A percentile compares a stretch with the other conserved stretches of the same genome.
Evolutionary conservation across 2,888 invertebrate species (phyloP).

Genomic region (Lochmaea crataegi): DNA sequence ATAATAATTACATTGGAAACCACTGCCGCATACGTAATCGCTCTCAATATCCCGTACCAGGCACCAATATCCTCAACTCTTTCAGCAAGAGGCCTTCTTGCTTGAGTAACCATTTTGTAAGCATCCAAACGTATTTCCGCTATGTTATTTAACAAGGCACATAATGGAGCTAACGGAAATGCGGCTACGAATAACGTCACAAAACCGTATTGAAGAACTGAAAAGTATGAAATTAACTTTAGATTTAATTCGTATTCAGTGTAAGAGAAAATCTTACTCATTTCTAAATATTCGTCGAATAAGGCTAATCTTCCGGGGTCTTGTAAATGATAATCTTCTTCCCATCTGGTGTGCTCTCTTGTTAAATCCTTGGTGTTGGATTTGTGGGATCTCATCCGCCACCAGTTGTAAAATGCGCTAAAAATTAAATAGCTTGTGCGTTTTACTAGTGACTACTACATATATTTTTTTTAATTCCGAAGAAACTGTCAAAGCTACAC

Average conservation of each 20-base stretch:
- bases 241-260: background rate
- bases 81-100: constrained; percentile 88
- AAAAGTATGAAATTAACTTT: constrained; percentile 37
- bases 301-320: constrained; percentile 90
- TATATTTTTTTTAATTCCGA: no score
- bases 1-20: constrained; percentile 79
- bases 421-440: no score
- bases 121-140: constrained; percentile 95
- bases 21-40: constrained; percentile 90
- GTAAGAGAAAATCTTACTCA: constrained; percentile 78
- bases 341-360: constrained; percentile 87
- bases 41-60: constrained; percentile 91
- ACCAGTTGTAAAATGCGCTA: constrained; percentile 90
- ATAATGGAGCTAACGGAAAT: constrained; percentile 95
- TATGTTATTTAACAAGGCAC: constrained; percentile 94
- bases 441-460: no score
- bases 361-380: constrained; percentile 79
- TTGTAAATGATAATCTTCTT: constrained; percentile 92
- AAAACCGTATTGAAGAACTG: constrained; percentile 97
- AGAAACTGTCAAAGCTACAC: no score
- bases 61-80: constrained; percentile 93
- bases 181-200: constrained; percentile 97
- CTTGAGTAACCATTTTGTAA: constrained; percentile 96
- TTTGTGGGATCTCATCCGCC: constrained; percentile 82
- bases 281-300: constrained; percentile 97